phyloP scores from a whole-genome alignment of 1,140 invertebrate species.

The Xylocopa sonorina region DNA sequence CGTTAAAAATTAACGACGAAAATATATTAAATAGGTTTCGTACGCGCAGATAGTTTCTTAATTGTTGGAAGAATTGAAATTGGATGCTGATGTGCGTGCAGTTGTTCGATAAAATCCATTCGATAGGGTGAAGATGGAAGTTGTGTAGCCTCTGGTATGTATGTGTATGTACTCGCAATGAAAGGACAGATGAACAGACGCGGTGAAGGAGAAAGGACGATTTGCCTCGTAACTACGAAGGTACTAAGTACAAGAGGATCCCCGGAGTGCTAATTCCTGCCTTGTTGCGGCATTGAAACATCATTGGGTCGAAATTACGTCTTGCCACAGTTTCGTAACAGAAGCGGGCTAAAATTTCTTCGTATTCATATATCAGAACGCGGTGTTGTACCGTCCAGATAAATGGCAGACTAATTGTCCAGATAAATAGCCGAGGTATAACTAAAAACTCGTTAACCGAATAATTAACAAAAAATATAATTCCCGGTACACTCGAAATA shows the following conservation, averaged over 20 bases:
- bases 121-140: background rate
- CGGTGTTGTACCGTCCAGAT: too few relatives aligned
- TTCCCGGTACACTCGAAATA: too few relatives aligned
- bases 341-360: conserved; percentile 8
- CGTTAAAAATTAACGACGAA: background rate
- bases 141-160: background rate
- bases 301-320: conserved; percentile 39
- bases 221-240: conserved; percentile 37
- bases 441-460: too few relatives aligned
- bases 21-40: background rate
- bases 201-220: background rate
- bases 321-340: conserved; percentile 17
- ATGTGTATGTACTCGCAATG: background rate
- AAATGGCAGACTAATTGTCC: too few relatives aligned
- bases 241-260: conserved; percentile 45
- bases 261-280: conserved; percentile 32
- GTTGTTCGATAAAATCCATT: background rate
- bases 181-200: background rate
- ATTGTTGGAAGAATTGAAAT: background rate
- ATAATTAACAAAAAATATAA: too few relatives aligned
- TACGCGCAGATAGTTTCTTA: background rate
- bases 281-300: conserved; percentile 40
- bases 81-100: background rate
- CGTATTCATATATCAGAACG: too few relatives aligned
- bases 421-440: too few relatives aligned